Evolutionary conservation across 2,113 vertebrate genomes (phyloP).

Genomic region (Heteronetta atricapilla): DNA sequence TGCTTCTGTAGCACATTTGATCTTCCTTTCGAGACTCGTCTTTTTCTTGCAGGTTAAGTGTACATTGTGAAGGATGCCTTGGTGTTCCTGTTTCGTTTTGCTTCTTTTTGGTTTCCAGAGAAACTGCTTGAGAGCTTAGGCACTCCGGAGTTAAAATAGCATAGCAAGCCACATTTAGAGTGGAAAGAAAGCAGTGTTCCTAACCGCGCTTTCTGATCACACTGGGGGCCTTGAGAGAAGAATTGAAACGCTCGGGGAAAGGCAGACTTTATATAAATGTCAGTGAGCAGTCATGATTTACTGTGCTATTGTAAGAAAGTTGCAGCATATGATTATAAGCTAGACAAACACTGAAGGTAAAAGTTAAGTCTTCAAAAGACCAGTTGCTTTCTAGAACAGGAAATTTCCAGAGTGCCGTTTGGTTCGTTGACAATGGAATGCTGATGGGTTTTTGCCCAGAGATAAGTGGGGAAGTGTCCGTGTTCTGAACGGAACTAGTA

Average conservation of each 20-base stretch:
- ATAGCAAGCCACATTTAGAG: not conserved
- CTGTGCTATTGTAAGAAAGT: not conserved
- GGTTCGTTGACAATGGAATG: not conserved
- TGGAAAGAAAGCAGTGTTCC: slow-evolving; percentile 11
- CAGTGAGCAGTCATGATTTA: not conserved
- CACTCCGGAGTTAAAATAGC: slow-evolving; percentile 46
- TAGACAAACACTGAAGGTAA: not conserved
- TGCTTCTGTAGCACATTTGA: not conserved
- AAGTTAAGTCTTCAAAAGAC: not conserved
- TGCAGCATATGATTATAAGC: not conserved
- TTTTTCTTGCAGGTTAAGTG: not conserved
- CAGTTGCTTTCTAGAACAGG: not conserved
- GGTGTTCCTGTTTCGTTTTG: not conserved
- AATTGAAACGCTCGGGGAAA: not conserved
- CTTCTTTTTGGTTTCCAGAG: slow-evolving; percentile 49
- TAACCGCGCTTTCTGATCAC: not conserved
- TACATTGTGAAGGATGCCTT: slow-evolving; percentile 5
- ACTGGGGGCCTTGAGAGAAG: not conserved
- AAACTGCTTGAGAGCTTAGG: slow-evolving; percentile 30
- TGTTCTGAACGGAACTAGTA: not conserved
- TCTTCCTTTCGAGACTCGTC: not conserved
- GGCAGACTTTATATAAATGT: not conserved
- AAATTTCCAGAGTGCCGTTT: not conserved
- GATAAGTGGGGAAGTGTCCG: not conserved
- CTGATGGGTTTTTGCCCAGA: not conserved